Evolutionary conservation across 2,797 vertebrate species (phyloP), one percentile per base, ranked within the genome.

Genomic region (Enteromius viviparus): DNA sequence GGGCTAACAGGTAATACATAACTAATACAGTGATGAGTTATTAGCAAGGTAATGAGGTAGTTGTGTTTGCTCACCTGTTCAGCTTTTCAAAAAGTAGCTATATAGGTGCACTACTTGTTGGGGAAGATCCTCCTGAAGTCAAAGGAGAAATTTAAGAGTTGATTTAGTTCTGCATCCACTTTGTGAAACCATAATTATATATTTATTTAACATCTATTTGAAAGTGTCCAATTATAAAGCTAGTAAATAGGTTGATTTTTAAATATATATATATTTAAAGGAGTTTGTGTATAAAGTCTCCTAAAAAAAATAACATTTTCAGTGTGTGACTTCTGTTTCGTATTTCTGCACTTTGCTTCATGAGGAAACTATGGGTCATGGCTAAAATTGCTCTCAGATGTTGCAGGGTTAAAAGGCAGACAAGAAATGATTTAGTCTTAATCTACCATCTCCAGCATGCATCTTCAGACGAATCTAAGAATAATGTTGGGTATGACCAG

Each of bases 121-220:
- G 60, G 32, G 2, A 78, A 78, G 32, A 42, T 78, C 47, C 23
- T 69, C n/a, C 47, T 81, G 34, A 40, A 49, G 34, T 81, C 7
- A 64, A 62, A 11, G 47, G 21, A 21, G 7, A 80, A 71, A 1
- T 23, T 3, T 19, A 17, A 40, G 1, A 26, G 0, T 70, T 9
- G 40, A 45, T 26, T 45, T 69, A 3, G 3, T 23, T 69, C 40
- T 45, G 1, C 55, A 23, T 26, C 3, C 26, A 64, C 29, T 32
- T 64, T 17, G 14, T 17, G 14, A 64, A 32, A 45, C 12, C 37
- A 6, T 69, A n/a, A 15, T 69, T 14, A 65, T 19, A 23, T 14
- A 17, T 71, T 23, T 19, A 47, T 71, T 70, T 47, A 47, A 47
- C 42, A 29, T 2, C 0, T 29, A 49, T 72, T 49, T 6, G 19